Evolutionary conservation across 2,797 vertebrate genomes (phyloP).

Genomic region (Pipistrellus pygmaeus): DNA sequence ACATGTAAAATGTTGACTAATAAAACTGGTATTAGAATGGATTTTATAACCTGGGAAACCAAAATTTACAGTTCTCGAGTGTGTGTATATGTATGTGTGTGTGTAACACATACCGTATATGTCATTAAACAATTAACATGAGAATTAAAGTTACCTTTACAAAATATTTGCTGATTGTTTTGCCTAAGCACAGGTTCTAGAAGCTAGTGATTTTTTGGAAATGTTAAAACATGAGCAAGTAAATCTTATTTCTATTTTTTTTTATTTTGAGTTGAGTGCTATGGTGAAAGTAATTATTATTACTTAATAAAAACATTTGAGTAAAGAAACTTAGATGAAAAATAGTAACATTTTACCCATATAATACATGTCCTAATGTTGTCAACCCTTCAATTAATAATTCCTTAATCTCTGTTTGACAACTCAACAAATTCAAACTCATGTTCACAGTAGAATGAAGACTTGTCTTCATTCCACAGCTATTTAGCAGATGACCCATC

Average conservation of each 20-base stretch:
- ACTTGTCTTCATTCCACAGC: neutral
- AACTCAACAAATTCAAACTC: neutral
- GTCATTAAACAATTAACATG: neutral
- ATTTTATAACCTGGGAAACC: neutral
- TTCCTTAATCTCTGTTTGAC: neutral
- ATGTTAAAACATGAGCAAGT: neutral
- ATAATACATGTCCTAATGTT: neutral
- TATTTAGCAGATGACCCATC: neutral
- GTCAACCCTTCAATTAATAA: neutral
- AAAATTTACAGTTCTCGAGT: neutral
- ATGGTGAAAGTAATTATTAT: neutral
- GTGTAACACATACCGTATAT: too few species aligned
- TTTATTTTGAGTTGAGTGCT: neutral
- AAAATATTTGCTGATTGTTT: neutral
- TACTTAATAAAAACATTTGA: neutral
- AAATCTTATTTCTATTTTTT: neutral
- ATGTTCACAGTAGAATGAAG: neutral
- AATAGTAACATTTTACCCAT: slow-evolving; percentile 6
- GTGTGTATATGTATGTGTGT: too few species aligned
- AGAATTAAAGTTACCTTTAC: neutral
- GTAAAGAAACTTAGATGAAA: slow-evolving; percentile 16
- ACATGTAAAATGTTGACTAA: neutral
- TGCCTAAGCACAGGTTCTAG: neutral
- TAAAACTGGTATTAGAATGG: neutral
- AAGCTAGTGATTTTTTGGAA: neutral